These are phyloP conservation scores for Thamnaconus septentrionalis DNA, from an alignment of 2,113 vertebrate species.

Conservation along the genomic window DNA sequence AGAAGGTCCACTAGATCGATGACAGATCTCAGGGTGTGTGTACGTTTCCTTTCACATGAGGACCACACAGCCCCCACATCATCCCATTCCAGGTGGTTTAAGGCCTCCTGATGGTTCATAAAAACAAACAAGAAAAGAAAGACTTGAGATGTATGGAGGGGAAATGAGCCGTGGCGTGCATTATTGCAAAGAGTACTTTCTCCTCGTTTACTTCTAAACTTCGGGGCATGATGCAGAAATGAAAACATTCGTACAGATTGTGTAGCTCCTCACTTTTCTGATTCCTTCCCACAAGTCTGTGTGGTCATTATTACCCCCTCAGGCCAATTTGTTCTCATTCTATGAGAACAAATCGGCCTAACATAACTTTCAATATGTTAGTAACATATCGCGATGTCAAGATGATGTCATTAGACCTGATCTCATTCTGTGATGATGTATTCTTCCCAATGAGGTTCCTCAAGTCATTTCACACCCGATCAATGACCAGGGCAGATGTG, in stretches of 20 bases:
- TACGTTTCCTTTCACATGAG: slow-evolving; percentile 13
- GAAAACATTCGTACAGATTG: background rate
- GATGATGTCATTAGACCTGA: no score
- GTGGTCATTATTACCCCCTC: background rate
- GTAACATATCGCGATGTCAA: no score
- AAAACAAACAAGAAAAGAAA: background rate
- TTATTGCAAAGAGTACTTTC: background rate
- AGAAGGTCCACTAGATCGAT: slow-evolving; percentile 28
- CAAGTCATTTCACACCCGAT: no score
- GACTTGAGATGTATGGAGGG: background rate
- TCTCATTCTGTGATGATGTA: no score
- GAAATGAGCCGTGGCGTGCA: background rate
- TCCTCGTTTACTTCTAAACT: background rate
- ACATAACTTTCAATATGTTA: no score
- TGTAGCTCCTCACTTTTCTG: slow-evolving; percentile 8
- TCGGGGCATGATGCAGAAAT: background rate
- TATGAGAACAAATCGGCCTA: no score
- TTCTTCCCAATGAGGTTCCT: no score
- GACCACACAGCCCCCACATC: background rate
- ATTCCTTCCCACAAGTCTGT: slow-evolving; percentile 20
- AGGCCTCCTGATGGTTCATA: slow-evolving; percentile 1
- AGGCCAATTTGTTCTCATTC: background rate
- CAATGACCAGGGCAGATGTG: no score
- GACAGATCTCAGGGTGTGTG: no score
- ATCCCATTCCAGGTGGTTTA: background rate